Evolutionary conservation across 35 echinoderm and acorn worm genomes (phyloP).

Genomic region (Hemicentrotus pulcherrimus): DNA sequence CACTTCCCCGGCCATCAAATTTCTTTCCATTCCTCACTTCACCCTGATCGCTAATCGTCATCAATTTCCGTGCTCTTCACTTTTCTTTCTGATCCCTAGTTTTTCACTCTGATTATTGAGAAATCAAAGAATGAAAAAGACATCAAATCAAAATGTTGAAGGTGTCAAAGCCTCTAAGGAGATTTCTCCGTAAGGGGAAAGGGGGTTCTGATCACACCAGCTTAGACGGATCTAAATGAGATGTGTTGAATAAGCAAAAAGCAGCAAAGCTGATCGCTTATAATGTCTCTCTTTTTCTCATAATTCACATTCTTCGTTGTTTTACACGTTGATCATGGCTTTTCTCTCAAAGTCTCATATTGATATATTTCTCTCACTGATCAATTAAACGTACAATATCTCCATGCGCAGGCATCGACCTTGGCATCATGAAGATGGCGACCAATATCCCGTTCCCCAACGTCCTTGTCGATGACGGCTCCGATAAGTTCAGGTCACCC

Average conservation of each 20-base stretch:
- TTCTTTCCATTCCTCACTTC: too few relatives aligned
- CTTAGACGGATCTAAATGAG: too few relatives aligned
- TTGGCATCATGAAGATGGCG: conserved; percentile 78
- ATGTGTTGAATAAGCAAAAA: too few relatives aligned
- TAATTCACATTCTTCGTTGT: neutral
- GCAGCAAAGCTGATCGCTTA: too few relatives aligned
- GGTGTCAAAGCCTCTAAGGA: too few relatives aligned
- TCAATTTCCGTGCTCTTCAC: neutral
- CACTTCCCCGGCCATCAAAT: too few relatives aligned
- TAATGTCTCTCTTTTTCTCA: neutral
- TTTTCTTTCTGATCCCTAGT: neutral
- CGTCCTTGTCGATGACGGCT: conserved; percentile 66
- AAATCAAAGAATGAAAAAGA: too few relatives aligned
- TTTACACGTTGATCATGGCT: neutral
- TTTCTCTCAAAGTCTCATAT: neutral
- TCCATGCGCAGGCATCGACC: conserved; percentile 50
- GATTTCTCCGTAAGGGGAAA: too few relatives aligned
- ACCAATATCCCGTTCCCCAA: conserved; percentile 66
- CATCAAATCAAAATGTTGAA: too few relatives aligned
- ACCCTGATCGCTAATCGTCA: neutral
- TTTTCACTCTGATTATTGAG: neutral
- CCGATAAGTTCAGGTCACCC: conserved; percentile 55
- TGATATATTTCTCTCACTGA: too few relatives aligned
- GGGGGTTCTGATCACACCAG: too few relatives aligned
- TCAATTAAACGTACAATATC: too few relatives aligned